A percentile compares a stretch with the other conserved stretches of the same genome.
These are phyloP conservation scores for Steinernema scapterisci DNA, from an alignment of 2,888 invertebrate genomes.

Conservation along the genomic window DNA sequence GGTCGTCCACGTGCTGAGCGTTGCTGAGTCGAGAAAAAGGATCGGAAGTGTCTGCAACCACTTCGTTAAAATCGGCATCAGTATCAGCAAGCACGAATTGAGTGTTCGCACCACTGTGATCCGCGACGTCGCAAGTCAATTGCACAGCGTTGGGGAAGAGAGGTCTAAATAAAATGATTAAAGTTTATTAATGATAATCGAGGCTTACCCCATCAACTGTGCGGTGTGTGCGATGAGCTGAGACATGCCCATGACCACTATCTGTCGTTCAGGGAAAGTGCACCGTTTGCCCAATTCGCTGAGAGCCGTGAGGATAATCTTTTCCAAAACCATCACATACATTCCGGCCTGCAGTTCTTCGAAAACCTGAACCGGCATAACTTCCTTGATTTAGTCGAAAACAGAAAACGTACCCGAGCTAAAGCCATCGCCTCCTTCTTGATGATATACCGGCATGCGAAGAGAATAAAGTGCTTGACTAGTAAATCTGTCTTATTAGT, in stretches of 20 bases:
- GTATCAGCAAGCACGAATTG: slow-evolving; percentile 44
- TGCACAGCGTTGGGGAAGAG: slow-evolving; percentile 41
- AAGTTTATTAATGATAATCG: background rate
- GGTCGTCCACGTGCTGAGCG: slow-evolving; percentile 46
- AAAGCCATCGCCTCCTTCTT: slow-evolving; percentile 80
- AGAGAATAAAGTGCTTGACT: slow-evolving; percentile 84
- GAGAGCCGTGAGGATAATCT: slow-evolving; percentile 73
- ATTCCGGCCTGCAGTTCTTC: slow-evolving; percentile 73
- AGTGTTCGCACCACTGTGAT: slow-evolving; percentile 36
- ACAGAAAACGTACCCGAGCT: slow-evolving; percentile 69
- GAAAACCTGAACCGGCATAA: slow-evolving; percentile 34
- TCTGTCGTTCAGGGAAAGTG: background rate
- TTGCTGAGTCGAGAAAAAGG: slow-evolving; percentile 60
- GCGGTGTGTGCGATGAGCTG: background rate
- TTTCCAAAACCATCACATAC: slow-evolving; percentile 93
- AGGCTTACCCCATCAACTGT: background rate
- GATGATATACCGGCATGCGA: slow-evolving; percentile 84
- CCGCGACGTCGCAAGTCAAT: slow-evolving; percentile 34
- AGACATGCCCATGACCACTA: background rate
- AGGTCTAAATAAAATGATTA: slow-evolving; percentile 34
- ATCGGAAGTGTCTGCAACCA: slow-evolving; percentile 52
- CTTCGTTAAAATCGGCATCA: slow-evolving; percentile 47
- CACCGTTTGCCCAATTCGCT: background rate
- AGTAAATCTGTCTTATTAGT: slow-evolving; percentile 93
- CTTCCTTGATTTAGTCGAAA: too few species aligned